A percentile compares a stretch with the other conserved stretches of the same genome.
Evolutionary conservation across 2,888 invertebrate species (phyloP).

Genomic region (Molorchus minor): DNA sequence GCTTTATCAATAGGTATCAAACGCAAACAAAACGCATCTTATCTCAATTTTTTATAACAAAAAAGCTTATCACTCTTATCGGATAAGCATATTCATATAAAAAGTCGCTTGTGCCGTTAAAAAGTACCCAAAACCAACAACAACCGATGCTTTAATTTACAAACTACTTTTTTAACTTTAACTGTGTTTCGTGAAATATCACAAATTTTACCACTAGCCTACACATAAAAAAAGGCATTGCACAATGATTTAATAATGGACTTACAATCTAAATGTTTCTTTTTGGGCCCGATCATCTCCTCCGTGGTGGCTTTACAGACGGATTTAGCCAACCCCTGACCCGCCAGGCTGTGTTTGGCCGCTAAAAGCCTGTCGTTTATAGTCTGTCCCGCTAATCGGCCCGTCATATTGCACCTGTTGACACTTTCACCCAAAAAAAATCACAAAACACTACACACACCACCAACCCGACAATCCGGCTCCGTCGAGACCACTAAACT

Average conservation of each 20-base stretch:
- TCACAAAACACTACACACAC: conserved; percentile 26
- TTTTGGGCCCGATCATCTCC: conserved; percentile 99
- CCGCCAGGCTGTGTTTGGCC: conserved; percentile 98
- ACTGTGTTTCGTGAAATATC: background rate
- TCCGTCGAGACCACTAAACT: conserved; percentile 11
- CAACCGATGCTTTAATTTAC: background rate
- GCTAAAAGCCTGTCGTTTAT: conserved; percentile 97
- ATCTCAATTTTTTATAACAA: background rate
- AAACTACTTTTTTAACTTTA: background rate
- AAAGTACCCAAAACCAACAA: background rate
- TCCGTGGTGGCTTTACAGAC: conserved; percentile 99
- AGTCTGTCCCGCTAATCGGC: conserved; percentile 93
- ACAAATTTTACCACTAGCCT: background rate
- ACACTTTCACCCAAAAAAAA: conserved; percentile 29
- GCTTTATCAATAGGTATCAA: background rate
- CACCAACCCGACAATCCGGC: conserved; percentile 17
- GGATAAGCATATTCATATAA: background rate
- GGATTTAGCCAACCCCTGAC: conserved; percentile 98
- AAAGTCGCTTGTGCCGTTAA: background rate
- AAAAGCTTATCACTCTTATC: background rate
- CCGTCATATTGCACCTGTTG: conserved; percentile 53
- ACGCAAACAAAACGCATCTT: background rate
- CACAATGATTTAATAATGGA: conserved; percentile 56
- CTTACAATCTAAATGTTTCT: conserved; percentile 99
- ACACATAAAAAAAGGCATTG: background rate